Evolutionary conservation across 2,797 vertebrate species (phyloP), one percentile per base, ranked within the genome.

Genomic region (Heterohyrax brucei): DNA sequence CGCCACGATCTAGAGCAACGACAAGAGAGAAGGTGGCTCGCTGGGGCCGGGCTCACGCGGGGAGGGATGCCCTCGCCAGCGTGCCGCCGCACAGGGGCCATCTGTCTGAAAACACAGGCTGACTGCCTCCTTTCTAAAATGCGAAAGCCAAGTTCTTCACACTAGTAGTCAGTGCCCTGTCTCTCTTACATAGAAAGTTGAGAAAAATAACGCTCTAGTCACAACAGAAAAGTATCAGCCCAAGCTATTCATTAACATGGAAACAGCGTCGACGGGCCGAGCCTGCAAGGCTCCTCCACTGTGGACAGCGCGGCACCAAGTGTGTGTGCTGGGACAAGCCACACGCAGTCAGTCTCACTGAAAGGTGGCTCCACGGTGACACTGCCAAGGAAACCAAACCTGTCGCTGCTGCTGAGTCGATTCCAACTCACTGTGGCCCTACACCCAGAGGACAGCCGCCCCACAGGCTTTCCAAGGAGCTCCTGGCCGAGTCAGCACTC

Each of bases 1-100:
- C 98, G 99, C 99, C 99, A 99, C 87, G 99, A 99, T 99, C 99
- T 99, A 99, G 99, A 99, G 99, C 96, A 98, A 98, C 97, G 99
- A 99, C 98, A 99, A 99, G 98, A 99, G 96, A 99, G 90, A 98
- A 98, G 97, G 98, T 98, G 98, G 98, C 98, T 98, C 98, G 98
- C 97, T 95, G 96, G 97, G 95, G 98, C 76, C 95, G 39, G 39
- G 39, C 39, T 39, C 39, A 39, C 39, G 39, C 39, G 3, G 39
- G 39, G 2, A 39, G 39, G 39, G 39, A 39, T 39, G 39, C 39
- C 39, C 39, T 39, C 39, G 39, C 39, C 39, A 39, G 39, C 39
- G 3, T 39, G 39, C 39, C 39, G 39, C 39, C 39, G 39, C 39
- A 39, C 39, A 39, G 39, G 39, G 39, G 39, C 39, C 39, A 39